Percentiles rank a stretch among this genome's conserved stretches.
Evolutionary conservation across 2,888 invertebrate genomes (phyloP).

Genomic region (Cerceris ruficornis): DNA sequence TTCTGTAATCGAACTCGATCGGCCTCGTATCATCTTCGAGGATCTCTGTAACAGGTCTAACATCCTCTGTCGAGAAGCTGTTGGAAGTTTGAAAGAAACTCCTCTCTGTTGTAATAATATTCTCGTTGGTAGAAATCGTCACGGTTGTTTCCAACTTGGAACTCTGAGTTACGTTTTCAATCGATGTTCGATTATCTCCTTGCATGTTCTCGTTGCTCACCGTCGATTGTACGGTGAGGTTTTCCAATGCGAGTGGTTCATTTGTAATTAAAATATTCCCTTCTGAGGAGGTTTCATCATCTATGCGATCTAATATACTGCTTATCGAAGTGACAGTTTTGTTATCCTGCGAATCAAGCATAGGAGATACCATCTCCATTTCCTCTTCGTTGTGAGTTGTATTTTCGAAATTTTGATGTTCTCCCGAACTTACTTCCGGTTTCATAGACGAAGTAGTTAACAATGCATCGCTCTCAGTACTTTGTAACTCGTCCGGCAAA

Average conservation of each 20-base stretch:
- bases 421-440: slow-evolving; percentile 25
- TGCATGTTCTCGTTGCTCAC: neutral
- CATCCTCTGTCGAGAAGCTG: slow-evolving; percentile 60
- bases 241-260: neutral
- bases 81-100: slow-evolving; percentile 8
- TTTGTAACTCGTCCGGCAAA: slow-evolving; percentile 77
- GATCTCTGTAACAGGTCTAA: slow-evolving; percentile 77
- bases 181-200: neutral
- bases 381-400: neutral
- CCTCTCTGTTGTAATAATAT: slow-evolving; percentile 29
- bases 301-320: neutral
- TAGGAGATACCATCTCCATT: neutral
- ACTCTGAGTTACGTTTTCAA: slow-evolving; percentile 27
- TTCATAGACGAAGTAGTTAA: slow-evolving; percentile 63
- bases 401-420: neutral
- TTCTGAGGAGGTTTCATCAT: neutral
- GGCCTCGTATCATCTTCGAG: slow-evolving; percentile 73
- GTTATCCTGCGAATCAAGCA: neutral
- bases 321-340: neutral
- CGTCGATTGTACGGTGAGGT: neutral
- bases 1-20: slow-evolving; percentile 69
- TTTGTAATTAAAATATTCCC: neutral
- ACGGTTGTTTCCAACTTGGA: slow-evolving; percentile 15
- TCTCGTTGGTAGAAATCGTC: slow-evolving; percentile 9
- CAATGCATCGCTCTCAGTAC: slow-evolving; percentile 75